Evolutionary conservation across 2,797 vertebrate genomes (phyloP), one percentile per base, ranked within the genome.

Genomic region (Catostomus latipinnis): DNA sequence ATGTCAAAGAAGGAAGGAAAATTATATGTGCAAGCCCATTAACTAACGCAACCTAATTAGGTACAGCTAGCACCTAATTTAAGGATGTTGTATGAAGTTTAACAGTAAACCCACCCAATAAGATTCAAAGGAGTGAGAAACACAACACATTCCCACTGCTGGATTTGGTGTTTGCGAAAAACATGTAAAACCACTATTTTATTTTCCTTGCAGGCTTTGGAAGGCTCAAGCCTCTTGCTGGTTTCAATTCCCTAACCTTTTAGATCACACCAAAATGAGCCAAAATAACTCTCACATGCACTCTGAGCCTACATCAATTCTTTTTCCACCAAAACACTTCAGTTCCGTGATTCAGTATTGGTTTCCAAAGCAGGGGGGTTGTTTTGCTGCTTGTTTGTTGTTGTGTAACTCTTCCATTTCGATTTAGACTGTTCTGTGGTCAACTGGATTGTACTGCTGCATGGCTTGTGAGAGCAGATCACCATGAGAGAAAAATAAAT

Each of bases 211-310:
- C 77, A 4, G 77, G 86, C 89, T 88, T 87, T 89, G 89, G 85
- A 92, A 87, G 87, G 83, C 56, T 67, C 60, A 65, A 81, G 84
- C 85, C 85, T 85, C 84, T 1, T 76, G 88, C 90, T 93, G 92
- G 86, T 91, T 93, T 91, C 87, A 91, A 92, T 93, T 90, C 88
- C 83, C 84, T 90, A 92, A 91, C 90, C 90, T 92, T 93, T 91
- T 88, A 91, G 89, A 92, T 90, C 88, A 83, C 78, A 62, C 71
- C 76, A 85, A 93, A 93, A 93, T 93, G 92, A 93, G 90, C 82
- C 75, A 54, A 92, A 93, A 93, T 91, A 86, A 88, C 87, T 91
- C 89, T 86, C 93, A 93, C 90, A 91, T 93, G 93, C 91, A 90
- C 87, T 87, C 89, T 88, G 84, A 88, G 88, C 87, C 88, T 84